These are phyloP conservation scores for Drosophila lutescens DNA, from an alignment of 2,888 invertebrate genomes.

Conservation along the genomic window DNA sequence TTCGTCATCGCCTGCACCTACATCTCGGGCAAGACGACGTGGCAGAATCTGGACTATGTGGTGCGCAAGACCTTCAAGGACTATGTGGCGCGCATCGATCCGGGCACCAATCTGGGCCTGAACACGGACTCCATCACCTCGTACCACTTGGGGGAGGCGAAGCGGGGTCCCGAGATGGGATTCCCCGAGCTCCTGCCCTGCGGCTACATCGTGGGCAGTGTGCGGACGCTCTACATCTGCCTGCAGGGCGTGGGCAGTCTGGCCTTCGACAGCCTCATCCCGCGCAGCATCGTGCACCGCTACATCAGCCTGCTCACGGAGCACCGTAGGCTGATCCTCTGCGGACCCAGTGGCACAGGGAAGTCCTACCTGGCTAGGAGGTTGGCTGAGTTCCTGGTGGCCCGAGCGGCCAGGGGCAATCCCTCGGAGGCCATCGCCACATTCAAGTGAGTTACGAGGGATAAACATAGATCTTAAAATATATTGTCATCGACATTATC, in stretches of 20 bases:
- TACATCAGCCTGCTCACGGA: constrained; percentile 95
- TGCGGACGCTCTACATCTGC: constrained; percentile 94
- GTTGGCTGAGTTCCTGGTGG: constrained; percentile 96
- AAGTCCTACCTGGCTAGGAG: constrained; percentile 98
- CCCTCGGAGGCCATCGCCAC: constrained; percentile 96
- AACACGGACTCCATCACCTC: constrained; percentile 95
- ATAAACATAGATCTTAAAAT: no score
- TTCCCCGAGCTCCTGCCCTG: constrained; percentile 96
- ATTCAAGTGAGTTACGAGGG: constrained; percentile 87
- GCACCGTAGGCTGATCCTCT: constrained; percentile 96
- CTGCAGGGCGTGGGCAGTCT: constrained; percentile 93
- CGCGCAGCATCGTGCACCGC: constrained; percentile 97
- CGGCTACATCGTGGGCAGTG: constrained; percentile 95
- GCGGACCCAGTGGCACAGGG: constrained; percentile 98
- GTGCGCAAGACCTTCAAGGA: constrained; percentile 97
- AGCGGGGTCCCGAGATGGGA: constrained; percentile 90
- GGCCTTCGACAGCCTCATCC: constrained; percentile 97
- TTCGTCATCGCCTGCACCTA: constrained; percentile 94
- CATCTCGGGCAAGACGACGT: constrained; percentile 96
- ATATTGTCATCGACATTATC: no score
- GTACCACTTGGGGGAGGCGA: constrained; percentile 96
- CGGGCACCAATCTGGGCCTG: constrained; percentile 93
- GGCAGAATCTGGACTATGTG: constrained; percentile 97
- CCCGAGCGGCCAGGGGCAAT: constrained; percentile 91
- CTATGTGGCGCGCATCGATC: constrained; percentile 96